Evolutionary conservation across 2,113 vertebrate species (phyloP).

Genomic region (Brachypteracias leptosomus): DNA sequence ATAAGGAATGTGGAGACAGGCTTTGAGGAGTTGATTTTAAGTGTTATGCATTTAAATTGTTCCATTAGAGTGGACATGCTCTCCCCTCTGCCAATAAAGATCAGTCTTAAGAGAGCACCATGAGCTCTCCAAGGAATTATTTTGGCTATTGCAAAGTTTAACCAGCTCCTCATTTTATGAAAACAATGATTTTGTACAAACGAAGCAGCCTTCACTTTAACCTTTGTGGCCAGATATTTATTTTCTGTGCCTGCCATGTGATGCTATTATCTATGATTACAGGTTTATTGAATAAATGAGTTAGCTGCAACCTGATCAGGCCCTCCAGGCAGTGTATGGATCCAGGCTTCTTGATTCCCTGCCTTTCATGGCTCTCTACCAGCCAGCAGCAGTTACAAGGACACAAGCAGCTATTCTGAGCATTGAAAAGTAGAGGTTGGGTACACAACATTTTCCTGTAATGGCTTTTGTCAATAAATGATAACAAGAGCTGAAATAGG

Average conservation of each 20-base stretch:
- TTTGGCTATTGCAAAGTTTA: slow-evolving; percentile 35
- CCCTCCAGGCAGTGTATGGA: not conserved
- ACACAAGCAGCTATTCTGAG: not conserved
- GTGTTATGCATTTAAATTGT: slow-evolving; percentile 79
- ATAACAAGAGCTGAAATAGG: not conserved
- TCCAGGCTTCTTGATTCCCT: not conserved
- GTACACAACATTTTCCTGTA: not conserved
- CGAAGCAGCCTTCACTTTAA: not conserved
- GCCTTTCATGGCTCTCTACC: not conserved
- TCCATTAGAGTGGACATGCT: slow-evolving; percentile 67
- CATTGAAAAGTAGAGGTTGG: not conserved
- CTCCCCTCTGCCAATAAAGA: slow-evolving; percentile 45
- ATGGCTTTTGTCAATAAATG: not conserved
- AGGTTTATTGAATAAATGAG: not conserved
- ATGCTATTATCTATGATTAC: not conserved
- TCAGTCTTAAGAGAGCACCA: slow-evolving; percentile 33
- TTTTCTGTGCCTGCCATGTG: not conserved
- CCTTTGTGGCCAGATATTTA: not conserved
- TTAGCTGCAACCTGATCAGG: not conserved
- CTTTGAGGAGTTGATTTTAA: slow-evolving; percentile 65
- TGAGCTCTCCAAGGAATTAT: not conserved
- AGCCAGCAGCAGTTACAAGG: not conserved
- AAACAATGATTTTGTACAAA: slow-evolving; percentile 61
- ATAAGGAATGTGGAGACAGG: slow-evolving; percentile 62
- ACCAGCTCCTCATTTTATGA: not conserved